These are phyloP conservation scores for Loripinus fragilis DNA, from an alignment of 2,888 invertebrate genomes.

Conservation along the genomic window DNA sequence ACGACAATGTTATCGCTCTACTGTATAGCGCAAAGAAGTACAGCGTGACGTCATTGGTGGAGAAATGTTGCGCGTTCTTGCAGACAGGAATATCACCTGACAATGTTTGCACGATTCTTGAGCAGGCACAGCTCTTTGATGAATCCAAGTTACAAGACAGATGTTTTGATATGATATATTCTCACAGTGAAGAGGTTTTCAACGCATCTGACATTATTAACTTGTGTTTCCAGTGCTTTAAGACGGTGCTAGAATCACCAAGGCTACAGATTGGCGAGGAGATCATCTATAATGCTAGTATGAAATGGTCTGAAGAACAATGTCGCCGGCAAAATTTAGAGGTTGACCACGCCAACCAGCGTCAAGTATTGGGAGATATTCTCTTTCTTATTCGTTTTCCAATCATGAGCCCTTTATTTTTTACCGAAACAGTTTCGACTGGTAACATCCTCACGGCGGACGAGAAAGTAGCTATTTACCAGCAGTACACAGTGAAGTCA, in stretches of 20 bases:
- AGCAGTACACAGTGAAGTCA: conserved; percentile 19
- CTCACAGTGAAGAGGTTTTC: conserved; percentile 42
- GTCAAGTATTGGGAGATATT: conserved; percentile 58
- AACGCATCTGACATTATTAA: conserved; percentile 86
- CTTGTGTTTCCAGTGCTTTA: conserved; percentile 87
- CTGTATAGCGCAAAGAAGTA: conserved; percentile 90
- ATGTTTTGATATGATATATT: conserved; percentile 49
- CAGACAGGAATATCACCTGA: conserved; percentile 87
- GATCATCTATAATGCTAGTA: conserved; percentile 58
- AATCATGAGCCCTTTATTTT: conserved; percentile 84
- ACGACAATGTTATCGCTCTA: conserved; percentile 87
- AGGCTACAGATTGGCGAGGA: conserved; percentile 86
- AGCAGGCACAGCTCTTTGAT: conserved; percentile 71
- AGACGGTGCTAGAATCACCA: conserved; percentile 88
- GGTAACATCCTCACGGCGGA: conserved; percentile 86
- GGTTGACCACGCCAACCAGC: conserved; percentile 44
- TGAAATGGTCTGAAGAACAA: conserved; percentile 65
- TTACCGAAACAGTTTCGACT: conserved; percentile 86
- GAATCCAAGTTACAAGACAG: conserved; percentile 85
- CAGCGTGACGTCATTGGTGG: conserved; percentile 88
- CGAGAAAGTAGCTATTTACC: conserved; percentile 83
- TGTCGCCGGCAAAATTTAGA: conserved; percentile 53
- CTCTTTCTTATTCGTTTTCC: conserved; percentile 70
- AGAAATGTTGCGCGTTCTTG: conserved; percentile 88
- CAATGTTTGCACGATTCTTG: conserved; percentile 85